Conservation (phyloP, 2,113 vertebrate genomes). For the Coracopsis vasa region DNA sequence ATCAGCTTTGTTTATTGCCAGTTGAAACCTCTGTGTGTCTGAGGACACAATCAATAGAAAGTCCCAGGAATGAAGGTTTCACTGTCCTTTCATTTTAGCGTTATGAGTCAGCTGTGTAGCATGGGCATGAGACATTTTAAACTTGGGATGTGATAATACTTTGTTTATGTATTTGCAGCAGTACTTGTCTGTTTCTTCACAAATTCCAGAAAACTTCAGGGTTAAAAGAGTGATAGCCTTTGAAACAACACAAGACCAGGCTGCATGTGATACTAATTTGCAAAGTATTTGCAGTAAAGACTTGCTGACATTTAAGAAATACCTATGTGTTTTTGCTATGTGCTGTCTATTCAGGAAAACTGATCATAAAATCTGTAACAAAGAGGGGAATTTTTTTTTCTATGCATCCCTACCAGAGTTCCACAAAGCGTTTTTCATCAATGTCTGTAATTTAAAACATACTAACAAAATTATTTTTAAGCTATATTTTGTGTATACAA, state of each 20-base stretch:
- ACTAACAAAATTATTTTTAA: constrained; percentile 40
- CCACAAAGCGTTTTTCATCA: background rate
- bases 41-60: background rate
- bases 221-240: constrained; percentile 15
- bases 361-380: background rate
- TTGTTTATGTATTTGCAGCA: constrained; percentile 45
- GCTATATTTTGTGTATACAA: constrained; percentile 57
- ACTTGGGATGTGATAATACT: constrained; percentile 16
- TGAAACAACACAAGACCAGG: background rate
- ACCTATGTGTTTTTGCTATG: background rate
- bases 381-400: background rate
- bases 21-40: background rate
- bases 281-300: constrained; percentile 15
- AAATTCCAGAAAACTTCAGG: constrained; percentile 3
- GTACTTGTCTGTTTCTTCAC: background rate
- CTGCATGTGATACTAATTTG: constrained; percentile 25
- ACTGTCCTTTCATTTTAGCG: constrained; percentile 17
- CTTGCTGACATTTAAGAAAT: constrained; percentile 55
- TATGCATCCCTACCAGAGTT: background rate
- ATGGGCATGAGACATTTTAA: constrained; percentile 32
- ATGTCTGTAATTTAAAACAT: background rate
- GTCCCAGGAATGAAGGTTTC: background rate
- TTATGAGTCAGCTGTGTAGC: background rate
- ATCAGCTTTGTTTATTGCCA: constrained; percentile 43
- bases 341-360: background rate